These are phyloP conservation scores for Ophraella communa DNA, from an alignment of 2,888 invertebrate genomes.

Conservation along the genomic window DNA sequence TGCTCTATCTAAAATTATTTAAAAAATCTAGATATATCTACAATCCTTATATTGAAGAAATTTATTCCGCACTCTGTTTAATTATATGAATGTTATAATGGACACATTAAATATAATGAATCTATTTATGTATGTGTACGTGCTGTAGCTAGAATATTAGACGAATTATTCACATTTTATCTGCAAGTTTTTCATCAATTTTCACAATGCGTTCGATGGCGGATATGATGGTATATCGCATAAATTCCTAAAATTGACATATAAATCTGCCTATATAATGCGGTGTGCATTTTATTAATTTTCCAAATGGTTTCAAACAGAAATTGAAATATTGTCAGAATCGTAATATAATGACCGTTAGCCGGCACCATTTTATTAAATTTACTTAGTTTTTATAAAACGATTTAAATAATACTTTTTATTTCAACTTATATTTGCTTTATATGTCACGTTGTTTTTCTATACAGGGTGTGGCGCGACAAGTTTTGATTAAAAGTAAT, in stretches of 20 bases:
- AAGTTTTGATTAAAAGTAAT: too few relatives aligned
- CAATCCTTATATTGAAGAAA: too few relatives aligned
- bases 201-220: neutral
- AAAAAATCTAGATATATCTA: too few relatives aligned
- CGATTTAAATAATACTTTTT: too few relatives aligned
- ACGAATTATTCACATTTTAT: neutral
- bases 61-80: too few relatives aligned
- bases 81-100: neutral
- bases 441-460: too few relatives aligned
- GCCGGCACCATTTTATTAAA: too few relatives aligned
- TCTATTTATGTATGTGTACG: neutral
- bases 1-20: too few relatives aligned
- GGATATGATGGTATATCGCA: constrained; percentile 16
- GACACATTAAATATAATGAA: neutral
- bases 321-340: constrained; percentile 34
- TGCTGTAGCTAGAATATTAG: neutral
- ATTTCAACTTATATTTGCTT: too few relatives aligned
- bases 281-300: constrained; percentile 43
- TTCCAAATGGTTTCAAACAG: constrained; percentile 31
- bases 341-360: neutral
- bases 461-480: too few relatives aligned
- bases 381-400: too few relatives aligned
- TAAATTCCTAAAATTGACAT: constrained; percentile 41
- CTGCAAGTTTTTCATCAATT: constrained; percentile 2
- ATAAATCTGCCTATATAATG: constrained; percentile 45